phyloP scores from a whole-genome alignment of 2,888 invertebrate species.

The Andrena camellia region DNA sequence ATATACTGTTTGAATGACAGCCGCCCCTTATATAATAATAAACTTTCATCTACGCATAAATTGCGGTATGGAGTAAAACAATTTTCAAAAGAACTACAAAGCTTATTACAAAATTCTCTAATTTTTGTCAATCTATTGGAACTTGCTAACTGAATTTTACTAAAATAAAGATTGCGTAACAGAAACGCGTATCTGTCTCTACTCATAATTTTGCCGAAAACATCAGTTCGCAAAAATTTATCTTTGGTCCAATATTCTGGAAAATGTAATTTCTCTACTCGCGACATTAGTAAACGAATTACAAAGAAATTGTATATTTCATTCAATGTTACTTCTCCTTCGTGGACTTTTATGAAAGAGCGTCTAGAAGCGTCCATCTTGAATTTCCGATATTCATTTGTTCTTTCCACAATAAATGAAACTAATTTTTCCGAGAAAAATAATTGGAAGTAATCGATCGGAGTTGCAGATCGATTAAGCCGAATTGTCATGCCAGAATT shows the following conservation, averaged over 20 bases:
- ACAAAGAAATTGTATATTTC: slow-evolving; percentile 28
- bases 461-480: slow-evolving; percentile 35
- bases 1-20: not conserved
- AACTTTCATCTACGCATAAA: slow-evolving; percentile 20
- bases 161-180: slow-evolving; percentile 44
- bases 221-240: slow-evolving; percentile 38
- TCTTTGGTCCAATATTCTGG: slow-evolving; percentile 36
- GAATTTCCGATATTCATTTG: slow-evolving; percentile 30
- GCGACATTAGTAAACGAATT: slow-evolving; percentile 34
- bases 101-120: slow-evolving; percentile 11
- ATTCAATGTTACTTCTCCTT: slow-evolving; percentile 18
- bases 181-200: slow-evolving; percentile 35
- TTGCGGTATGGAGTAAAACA: slow-evolving; percentile 8
- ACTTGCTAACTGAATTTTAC: not conserved
- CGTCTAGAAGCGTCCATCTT: slow-evolving; percentile 26
- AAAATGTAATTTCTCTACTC: slow-evolving; percentile 36
- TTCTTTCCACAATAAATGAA: slow-evolving; percentile 41
- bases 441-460: slow-evolving; percentile 39
- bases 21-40: not conserved
- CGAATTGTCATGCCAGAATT: slow-evolving; percentile 24
- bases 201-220: slow-evolving; percentile 37
- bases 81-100: slow-evolving; percentile 2
- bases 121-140: slow-evolving; percentile 5
- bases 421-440: slow-evolving; percentile 38
- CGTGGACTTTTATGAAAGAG: slow-evolving; percentile 39